A percentile compares a stretch with the other conserved stretches of the same genome.
Evolutionary conservation across 2,113 vertebrate species (phyloP).

Genomic region (Trochalopteron elliotii): DNA sequence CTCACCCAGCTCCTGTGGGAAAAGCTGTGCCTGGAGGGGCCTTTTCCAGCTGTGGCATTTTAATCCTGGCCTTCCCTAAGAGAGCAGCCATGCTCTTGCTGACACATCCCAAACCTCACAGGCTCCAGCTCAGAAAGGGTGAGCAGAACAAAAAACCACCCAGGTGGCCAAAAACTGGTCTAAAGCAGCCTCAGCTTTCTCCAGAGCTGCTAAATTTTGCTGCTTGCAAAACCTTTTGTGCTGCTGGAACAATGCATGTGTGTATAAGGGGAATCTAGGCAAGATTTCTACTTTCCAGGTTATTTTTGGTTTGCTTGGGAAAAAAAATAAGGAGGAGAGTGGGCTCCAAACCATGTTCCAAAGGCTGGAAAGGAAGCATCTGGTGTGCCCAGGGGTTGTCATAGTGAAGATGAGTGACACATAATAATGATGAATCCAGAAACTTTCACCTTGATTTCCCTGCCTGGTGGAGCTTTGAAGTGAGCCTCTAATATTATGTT

Average conservation of each 20-base stretch:
- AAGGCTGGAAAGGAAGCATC: not conserved
- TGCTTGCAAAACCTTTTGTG: not conserved
- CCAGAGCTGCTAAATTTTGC: not conserved
- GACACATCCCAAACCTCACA: not conserved
- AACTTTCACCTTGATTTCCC: slow-evolving; percentile 50
- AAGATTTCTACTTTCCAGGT: not conserved
- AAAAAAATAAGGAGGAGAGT: not conserved
- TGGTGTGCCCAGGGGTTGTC: slow-evolving; percentile 5
- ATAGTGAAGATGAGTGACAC: slow-evolving; percentile 32
- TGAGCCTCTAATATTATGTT: slow-evolving; percentile 45
- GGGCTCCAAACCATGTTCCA: not conserved
- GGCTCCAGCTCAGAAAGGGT: not conserved
- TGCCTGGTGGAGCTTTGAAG: slow-evolving; percentile 43
- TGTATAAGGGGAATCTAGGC: not conserved
- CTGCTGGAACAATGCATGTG: not conserved
- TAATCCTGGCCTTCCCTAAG: not conserved
- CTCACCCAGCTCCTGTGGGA: not conserved
- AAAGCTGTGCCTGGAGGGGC: not conserved
- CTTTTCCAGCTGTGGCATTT: not conserved
- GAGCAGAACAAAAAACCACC: not conserved
- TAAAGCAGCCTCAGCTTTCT: not conserved
- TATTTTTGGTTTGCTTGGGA: not conserved
- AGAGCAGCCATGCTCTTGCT: not conserved
- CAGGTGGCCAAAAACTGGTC: not conserved
- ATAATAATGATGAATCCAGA: slow-evolving; percentile 30